These are phyloP conservation scores for Cladopsammia gracilis DNA, from an alignment of 64 coral and sea anemone species.

Conservation along the genomic window DNA sequence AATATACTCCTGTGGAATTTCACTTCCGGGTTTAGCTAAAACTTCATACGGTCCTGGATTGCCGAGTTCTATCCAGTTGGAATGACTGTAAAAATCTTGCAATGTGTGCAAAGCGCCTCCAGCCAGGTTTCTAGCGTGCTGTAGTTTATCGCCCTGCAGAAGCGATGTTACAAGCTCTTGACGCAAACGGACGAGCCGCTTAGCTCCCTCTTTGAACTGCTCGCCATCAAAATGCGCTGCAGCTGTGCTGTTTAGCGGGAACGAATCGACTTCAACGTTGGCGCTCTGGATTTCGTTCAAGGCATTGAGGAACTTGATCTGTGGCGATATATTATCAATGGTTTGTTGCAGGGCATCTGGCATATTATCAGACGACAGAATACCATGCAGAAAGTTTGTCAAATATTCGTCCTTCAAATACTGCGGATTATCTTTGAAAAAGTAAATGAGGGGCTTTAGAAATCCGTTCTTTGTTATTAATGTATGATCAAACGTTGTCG, in stretches of 20 bases:
- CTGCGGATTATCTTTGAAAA: no score
- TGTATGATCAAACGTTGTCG: not conserved
- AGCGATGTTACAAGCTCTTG: conserved; percentile 48
- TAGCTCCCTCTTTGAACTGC: conserved; percentile 33
- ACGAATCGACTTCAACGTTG: conserved; percentile 60
- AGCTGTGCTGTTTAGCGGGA: conserved; percentile 7
- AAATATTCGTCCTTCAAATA: no score
- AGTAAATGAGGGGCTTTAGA: not conserved
- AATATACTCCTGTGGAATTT: conserved; percentile 12
- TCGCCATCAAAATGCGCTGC: conserved; percentile 83
- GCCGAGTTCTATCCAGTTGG: conserved; percentile 81
- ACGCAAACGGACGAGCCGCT: conserved; percentile 40
- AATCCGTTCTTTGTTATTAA: conserved; percentile 18
- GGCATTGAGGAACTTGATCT: no score
- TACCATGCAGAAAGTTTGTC: no score
- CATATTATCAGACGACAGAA: no score
- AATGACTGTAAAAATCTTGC: conserved; percentile 84
- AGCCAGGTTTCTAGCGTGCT: conserved; percentile 50
- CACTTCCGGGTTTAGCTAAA: conserved; percentile 28
- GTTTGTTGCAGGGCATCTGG: no score
- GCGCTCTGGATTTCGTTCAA: conserved; percentile 66
- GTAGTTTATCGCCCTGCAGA: conserved; percentile 39
- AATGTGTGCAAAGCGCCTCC: conserved; percentile 72
- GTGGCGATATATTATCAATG: no score
- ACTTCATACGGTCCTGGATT: conserved; percentile 17